phyloP scores from a whole-genome alignment of 2,113 vertebrate genomes.

The Varanus salvator region DNA sequence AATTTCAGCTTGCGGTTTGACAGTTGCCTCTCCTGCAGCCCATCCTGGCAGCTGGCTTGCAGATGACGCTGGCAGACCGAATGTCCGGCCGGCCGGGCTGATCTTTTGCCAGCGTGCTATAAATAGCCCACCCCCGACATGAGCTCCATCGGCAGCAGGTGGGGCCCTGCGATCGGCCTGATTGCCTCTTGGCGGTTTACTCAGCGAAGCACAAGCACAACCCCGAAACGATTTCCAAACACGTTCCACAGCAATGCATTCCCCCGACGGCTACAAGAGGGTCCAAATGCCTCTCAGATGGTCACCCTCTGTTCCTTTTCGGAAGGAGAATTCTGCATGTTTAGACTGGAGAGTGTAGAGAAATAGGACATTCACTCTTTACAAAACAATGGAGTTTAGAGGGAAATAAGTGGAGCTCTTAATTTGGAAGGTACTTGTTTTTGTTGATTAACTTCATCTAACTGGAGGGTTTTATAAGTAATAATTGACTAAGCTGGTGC shows the following conservation, averaged over 20 bases:
- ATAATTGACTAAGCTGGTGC: background rate
- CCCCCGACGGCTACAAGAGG: background rate
- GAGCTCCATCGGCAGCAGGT: conserved; percentile 47
- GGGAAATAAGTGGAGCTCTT: background rate
- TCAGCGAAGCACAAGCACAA: conserved; percentile 35
- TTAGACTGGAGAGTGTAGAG: background rate
- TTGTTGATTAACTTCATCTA: conserved; percentile 22
- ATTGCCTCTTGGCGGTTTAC: conserved; percentile 53
- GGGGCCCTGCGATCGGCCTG: conserved; percentile 46
- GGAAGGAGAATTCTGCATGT: background rate
- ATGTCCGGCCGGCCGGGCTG: conserved; percentile 46
- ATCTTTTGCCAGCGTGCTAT: conserved; percentile 64
- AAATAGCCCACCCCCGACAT: conserved; percentile 59
- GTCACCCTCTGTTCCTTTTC: background rate
- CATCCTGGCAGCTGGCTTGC: background rate
- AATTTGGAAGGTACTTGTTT: conserved; percentile 27
- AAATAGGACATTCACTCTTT: background rate
- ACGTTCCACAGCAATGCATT: background rate
- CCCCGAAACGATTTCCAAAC: conserved; percentile 16
- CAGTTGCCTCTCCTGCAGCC: conserved; percentile 31
- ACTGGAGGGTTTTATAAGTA: conserved; percentile 3
- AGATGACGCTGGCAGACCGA: conserved; percentile 34
- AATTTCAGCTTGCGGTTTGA: background rate
- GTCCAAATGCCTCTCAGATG: background rate
- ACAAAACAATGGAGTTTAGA: background rate